Evolutionary conservation across 1,140 invertebrate genomes (phyloP), one percentile per base, ranked within the genome.

Genomic region (Zaprionus capensis): DNA sequence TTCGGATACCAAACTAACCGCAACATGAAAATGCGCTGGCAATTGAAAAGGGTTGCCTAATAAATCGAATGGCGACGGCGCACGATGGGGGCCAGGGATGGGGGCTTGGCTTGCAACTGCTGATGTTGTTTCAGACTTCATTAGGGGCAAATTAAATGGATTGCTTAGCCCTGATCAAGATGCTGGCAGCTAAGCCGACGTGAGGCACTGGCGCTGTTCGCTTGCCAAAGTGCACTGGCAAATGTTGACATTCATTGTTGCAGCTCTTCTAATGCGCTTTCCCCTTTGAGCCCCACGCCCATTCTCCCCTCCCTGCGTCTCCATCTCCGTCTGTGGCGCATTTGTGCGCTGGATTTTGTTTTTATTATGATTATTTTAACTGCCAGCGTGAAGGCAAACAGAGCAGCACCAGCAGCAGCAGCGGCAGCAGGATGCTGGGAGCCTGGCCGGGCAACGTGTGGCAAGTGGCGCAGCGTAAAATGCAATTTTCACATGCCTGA

Each of bases 291-390:
- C 24, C 24, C 24, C 24, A 26, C 24, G 41, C 59, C 44, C 59
- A 53, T 15, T 22, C 61, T 71, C 22, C 46, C 20, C 59, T 9
- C 59, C 41, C 58, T 44, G 31, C 61, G 44, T 31, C 31, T 41
- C 34, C 34, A 34, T 53, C 56, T 58, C 65, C 26, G 34, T 56
- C 62, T 68, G 38, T 62, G 71, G 26, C 66, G 68, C 73, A 72
- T 71, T 85, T 77, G 73, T 82, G 79, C 79, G 53, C 69, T 59
- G 80, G 73, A 88, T 87, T 87, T 87, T 87, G 83, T 86, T 87
- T 83, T 87, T 87, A 87, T 87, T 87, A 87, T 87, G 83, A 87
- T 88, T 88, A 87, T 87, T 87, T 88, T 88, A 87, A 88, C 84
- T 88, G 84, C 73, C 68, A 83, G 78, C 73, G 80, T 71, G 82